Percentiles rank a stretch among this genome's conserved stretches.
phyloP scores from a whole-genome alignment of 2,113 vertebrate species.

The Sebastes fasciatus region DNA sequence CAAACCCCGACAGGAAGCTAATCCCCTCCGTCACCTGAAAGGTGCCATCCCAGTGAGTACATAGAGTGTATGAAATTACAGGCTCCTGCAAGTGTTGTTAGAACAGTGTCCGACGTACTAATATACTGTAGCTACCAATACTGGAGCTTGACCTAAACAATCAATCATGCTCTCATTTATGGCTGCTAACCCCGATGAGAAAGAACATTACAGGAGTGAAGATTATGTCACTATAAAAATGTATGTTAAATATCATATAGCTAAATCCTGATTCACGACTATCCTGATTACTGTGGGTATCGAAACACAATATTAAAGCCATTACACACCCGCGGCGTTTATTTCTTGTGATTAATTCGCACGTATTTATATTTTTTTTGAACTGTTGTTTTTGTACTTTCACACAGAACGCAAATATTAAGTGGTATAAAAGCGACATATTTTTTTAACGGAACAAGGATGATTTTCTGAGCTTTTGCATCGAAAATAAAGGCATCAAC shows the following conservation, averaged over 20 bases:
- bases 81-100: neutral
- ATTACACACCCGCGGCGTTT: no score
- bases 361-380: no score
- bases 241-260: neutral
- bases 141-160: neutral
- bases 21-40: neutral
- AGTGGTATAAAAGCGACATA: no score
- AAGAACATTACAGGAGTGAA: neutral
- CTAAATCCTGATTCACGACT: neutral
- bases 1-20: neutral
- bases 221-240: neutral
- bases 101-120: neutral
- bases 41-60: neutral
- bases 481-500: no score
- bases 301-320: no score
- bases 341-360: no score
- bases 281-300: neutral
- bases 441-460: no score
- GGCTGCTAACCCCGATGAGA: neutral
- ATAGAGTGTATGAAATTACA: neutral
- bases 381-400: no score
- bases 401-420: no score
- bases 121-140: neutral
- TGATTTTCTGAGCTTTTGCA: no score
- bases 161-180: neutral